Evolutionary conservation across 2,888 invertebrate species (phyloP).

Genomic region (Dicycla oo): DNA sequence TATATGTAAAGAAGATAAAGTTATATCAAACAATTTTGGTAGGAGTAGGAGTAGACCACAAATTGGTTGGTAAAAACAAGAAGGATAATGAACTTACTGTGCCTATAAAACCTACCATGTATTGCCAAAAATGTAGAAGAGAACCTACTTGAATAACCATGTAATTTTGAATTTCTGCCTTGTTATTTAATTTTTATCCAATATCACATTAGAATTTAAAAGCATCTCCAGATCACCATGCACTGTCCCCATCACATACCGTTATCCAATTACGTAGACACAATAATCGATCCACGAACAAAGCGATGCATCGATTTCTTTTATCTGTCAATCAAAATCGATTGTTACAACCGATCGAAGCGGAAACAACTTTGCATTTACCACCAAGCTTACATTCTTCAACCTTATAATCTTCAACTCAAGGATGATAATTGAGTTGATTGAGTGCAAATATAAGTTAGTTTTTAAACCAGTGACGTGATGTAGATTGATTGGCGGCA

Average conservation of each 20-base stretch:
- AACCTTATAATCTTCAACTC: constrained; percentile 17
- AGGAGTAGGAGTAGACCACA: neutral
- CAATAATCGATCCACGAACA: constrained; percentile 83
- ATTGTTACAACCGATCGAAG: constrained; percentile 80
- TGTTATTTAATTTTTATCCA: constrained; percentile 14
- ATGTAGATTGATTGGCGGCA: constrained; percentile 81
- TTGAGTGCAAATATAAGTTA: constrained; percentile 29
- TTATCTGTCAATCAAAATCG: constrained; percentile 86
- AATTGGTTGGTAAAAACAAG: neutral
- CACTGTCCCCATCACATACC: constrained; percentile 62
- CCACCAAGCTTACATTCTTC: neutral
- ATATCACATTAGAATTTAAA: constrained; percentile 37
- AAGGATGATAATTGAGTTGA: constrained; percentile 25
- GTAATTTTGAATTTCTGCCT: neutral
- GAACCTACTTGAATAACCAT: neutral
- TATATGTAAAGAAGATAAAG: neutral
- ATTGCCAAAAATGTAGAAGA: neutral
- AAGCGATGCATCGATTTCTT: constrained; percentile 82
- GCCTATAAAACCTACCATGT: neutral
- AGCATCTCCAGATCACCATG: constrained; percentile 48
- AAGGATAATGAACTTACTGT: neutral
- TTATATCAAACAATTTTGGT: neutral
- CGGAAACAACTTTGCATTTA: constrained; percentile 39
- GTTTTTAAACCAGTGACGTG: constrained; percentile 68
- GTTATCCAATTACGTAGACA: constrained; percentile 81